These are phyloP conservation scores for Tipula vernalis DNA, from an alignment of 2,888 invertebrate species.

Conservation along the genomic window DNA sequence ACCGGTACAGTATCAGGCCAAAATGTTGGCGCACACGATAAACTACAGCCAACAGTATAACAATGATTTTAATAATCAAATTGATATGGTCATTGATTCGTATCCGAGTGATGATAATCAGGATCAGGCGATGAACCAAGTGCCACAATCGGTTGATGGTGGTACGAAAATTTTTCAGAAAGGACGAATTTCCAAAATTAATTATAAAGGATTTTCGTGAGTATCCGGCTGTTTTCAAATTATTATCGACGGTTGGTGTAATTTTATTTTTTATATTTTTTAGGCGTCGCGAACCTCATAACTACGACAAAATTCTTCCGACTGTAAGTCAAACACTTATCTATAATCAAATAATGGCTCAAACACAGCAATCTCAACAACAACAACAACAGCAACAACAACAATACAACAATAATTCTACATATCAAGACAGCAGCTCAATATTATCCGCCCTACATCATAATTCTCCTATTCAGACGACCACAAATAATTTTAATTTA, in stretches of 20 bases:
- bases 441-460: constrained; percentile 12
- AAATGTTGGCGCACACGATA: constrained; percentile 8
- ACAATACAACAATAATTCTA: constrained; percentile 9
- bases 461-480: constrained; percentile 16
- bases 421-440: neutral
- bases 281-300: constrained; percentile 33
- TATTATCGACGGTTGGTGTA: neutral
- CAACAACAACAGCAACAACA: constrained; percentile 18
- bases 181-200: neutral
- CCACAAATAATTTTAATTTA: constrained; percentile 15
- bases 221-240: neutral
- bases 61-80: constrained; percentile 8
- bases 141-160: neutral
- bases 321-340: constrained; percentile 36
- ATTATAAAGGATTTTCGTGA: neutral
- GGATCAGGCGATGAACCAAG: neutral
- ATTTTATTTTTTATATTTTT: neutral
- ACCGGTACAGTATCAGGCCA: constrained; percentile 9
- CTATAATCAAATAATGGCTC: constrained; percentile 36
- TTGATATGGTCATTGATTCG: constrained; percentile 7
- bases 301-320: constrained; percentile 36
- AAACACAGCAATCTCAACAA: constrained; percentile 27
- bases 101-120: neutral
- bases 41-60: neutral
- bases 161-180: neutral